These are phyloP conservation scores for Sylvicapra grimmia DNA, from an alignment of 2,113 vertebrate species.

Conservation along the genomic window DNA sequence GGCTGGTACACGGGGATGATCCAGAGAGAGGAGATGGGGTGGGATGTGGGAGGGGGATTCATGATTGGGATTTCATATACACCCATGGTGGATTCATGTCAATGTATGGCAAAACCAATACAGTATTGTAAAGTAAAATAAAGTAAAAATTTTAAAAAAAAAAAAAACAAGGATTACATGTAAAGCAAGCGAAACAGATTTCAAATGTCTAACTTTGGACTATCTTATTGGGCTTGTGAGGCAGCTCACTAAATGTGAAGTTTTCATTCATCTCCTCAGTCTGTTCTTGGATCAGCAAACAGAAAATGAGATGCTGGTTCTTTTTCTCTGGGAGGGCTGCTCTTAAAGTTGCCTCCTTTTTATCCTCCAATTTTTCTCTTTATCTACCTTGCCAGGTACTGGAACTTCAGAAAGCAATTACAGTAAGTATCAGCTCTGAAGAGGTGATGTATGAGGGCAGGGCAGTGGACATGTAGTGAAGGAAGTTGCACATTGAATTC, in stretches of 20 bases:
- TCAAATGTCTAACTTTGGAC: not conserved
- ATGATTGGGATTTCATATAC: no score
- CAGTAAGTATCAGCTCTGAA: not conserved
- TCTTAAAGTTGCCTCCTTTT: not conserved
- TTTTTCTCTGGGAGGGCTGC: not conserved
- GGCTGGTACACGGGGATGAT: no score
- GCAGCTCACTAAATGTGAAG: not conserved
- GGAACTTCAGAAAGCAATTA: not conserved
- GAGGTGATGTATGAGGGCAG: not conserved
- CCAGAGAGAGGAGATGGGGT: no score
- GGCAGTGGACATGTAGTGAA: not conserved
- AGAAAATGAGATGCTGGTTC: not conserved
- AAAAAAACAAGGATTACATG: not conserved
- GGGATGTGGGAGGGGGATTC: no score
- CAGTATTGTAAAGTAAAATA: no score
- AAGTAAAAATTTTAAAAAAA: no score
- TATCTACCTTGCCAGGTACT: not conserved
- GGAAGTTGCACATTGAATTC: not conserved
- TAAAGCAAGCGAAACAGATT: not conserved
- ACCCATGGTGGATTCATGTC: no score
- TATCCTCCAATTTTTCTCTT: not conserved
- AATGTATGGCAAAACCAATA: no score
- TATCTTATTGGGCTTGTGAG: not conserved
- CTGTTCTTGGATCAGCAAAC: not conserved
- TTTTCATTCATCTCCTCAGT: not conserved